These are phyloP conservation scores for Gambelia wislizenii DNA, from an alignment of 2,797 vertebrate genomes.

Conservation along the genomic window DNA sequence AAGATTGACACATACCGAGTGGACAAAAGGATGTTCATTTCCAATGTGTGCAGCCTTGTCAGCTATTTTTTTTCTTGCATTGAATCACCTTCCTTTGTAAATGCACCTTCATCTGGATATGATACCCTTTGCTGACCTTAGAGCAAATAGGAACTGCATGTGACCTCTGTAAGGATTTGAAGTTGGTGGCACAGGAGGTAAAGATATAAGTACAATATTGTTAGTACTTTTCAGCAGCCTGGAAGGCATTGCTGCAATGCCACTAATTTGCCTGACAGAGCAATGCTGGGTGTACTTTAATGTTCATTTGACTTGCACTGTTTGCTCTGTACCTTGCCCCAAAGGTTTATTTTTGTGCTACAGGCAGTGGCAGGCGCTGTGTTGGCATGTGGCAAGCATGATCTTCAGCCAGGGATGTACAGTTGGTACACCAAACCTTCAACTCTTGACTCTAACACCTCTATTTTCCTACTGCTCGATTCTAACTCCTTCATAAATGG, in stretches of 20 bases:
- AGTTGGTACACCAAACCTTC: too few species aligned
- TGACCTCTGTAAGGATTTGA: conserved; percentile 48
- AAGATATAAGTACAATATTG: conserved; percentile 45
- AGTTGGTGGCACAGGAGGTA: conserved; percentile 41
- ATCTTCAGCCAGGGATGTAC: neutral
- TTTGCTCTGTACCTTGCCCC: neutral
- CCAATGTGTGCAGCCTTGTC: conserved; percentile 41
- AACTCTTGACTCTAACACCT: too few species aligned
- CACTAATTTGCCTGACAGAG: conserved; percentile 11
- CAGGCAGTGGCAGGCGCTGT: neutral
- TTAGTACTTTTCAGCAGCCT: neutral
- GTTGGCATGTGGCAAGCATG: neutral
- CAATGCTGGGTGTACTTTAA: conserved; percentile 15
- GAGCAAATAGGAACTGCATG: conserved; percentile 25
- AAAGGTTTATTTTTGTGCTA: neutral
- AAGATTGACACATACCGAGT: conserved; percentile 17
- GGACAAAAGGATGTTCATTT: conserved; percentile 42
- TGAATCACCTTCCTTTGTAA: conserved; percentile 23
- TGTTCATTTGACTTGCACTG: neutral
- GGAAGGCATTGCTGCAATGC: conserved; percentile 5
- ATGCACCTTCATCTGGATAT: conserved; percentile 25
- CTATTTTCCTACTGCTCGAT: too few species aligned
- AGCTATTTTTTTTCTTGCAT: conserved; percentile 44
- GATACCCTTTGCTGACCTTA: conserved; percentile 17
- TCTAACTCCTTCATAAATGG: too few species aligned